A percentile compares a stretch with the other conserved stretches of the same genome.
phyloP scores from a whole-genome alignment of 2,888 invertebrate genomes.

The Drosophila anomelani region DNA sequence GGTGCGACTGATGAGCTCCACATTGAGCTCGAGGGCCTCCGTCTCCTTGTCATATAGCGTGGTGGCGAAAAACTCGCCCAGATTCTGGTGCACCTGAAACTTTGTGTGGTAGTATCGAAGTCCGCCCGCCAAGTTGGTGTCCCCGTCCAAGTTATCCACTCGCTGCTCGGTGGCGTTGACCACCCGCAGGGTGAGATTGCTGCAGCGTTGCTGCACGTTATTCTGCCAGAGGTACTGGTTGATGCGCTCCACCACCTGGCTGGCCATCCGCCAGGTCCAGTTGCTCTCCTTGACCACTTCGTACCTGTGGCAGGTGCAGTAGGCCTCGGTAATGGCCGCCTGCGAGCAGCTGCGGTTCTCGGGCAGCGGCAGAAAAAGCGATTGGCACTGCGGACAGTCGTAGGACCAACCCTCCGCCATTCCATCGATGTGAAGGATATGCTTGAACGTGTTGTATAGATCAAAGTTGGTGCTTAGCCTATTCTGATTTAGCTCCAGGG shows the following conservation, averaged over 20 bases:
- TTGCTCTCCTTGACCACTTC: slow-evolving; percentile 79
- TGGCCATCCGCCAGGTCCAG: slow-evolving; percentile 73
- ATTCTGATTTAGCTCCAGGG: slow-evolving; percentile 87
- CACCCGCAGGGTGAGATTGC: slow-evolving; percentile 17
- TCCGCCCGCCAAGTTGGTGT: background rate
- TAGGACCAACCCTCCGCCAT: slow-evolving; percentile 74
- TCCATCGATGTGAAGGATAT: slow-evolving; percentile 85
- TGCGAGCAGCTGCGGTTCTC: slow-evolving; percentile 88
- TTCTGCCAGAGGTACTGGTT: slow-evolving; percentile 51
- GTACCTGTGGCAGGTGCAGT: slow-evolving; percentile 89
- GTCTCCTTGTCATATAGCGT: slow-evolving; percentile 10
- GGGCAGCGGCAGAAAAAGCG: slow-evolving; percentile 87
- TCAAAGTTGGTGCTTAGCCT: slow-evolving; percentile 90
- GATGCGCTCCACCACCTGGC: slow-evolving; percentile 63
- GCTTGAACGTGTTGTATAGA: slow-evolving; percentile 88
- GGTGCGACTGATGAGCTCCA: slow-evolving; percentile 36
- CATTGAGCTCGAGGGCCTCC: slow-evolving; percentile 28
- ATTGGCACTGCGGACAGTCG: slow-evolving; percentile 88
- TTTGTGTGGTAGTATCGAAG: slow-evolving; percentile 23
- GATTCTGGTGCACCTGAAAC: slow-evolving; percentile 35
- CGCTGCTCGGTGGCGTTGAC: slow-evolving; percentile 27
- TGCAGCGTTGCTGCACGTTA: slow-evolving; percentile 21
- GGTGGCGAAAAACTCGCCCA: slow-evolving; percentile 34
- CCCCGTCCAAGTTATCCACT: background rate
- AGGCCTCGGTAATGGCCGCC: slow-evolving; percentile 88